phyloP scores from a whole-genome alignment of 92 coral and sea anemone species.

The Epizoanthus stellaris region DNA sequence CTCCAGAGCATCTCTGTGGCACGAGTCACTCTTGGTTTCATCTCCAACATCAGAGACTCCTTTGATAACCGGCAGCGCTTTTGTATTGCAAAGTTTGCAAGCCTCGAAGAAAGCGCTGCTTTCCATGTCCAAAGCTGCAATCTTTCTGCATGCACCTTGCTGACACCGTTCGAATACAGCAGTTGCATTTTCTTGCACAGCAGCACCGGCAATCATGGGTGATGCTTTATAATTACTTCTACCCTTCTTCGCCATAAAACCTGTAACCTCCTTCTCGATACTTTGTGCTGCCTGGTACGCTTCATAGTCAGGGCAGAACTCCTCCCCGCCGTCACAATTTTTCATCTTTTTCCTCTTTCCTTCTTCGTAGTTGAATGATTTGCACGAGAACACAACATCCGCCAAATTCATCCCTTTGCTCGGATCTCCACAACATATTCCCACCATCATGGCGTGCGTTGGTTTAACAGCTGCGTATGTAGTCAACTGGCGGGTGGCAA shows the following conservation, averaged over 20 bases:
- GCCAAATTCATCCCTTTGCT: not conserved
- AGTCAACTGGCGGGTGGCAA: not conserved
- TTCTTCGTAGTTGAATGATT: not conserved
- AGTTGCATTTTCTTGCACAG: not conserved
- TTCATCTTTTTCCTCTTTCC: not conserved
- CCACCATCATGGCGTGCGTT: not conserved
- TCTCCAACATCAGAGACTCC: constrained; percentile 2
- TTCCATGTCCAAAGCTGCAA: not conserved
- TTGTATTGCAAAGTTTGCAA: not conserved
- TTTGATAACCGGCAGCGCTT: constrained; percentile 13
- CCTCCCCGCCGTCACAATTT: not conserved
- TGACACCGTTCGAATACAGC: not conserved
- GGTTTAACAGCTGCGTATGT: not conserved
- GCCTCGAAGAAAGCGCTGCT: constrained; percentile 3
- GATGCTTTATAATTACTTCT: not conserved
- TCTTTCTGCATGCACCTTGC: not conserved
- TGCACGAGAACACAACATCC: not conserved
- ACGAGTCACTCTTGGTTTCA: not conserved
- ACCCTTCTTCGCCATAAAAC: not conserved
- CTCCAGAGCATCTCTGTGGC: not conserved
- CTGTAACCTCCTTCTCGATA: not conserved
- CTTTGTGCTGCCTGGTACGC: not conserved
- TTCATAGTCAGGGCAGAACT: not conserved
- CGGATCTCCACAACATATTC: not conserved
- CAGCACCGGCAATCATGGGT: not conserved